Conservation (phyloP, 64 coral and sea anemone species). For the Montipora cactus region DNA sequence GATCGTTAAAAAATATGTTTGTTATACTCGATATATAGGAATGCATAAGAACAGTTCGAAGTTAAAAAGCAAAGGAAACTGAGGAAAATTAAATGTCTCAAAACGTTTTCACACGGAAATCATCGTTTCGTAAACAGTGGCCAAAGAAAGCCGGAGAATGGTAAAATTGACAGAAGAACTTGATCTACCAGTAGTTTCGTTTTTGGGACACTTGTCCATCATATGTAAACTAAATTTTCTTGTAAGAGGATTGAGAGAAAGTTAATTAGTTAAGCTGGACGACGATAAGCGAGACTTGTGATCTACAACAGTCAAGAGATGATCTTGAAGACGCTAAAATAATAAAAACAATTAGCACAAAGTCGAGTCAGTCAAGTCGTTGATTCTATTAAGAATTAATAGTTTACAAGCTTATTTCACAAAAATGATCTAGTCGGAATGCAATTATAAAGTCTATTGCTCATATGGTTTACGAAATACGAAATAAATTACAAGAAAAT, state of each 20-base stretch:
- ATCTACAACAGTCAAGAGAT: constrained; percentile 92
- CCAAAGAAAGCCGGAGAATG: not conserved
- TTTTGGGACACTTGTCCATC: too few species aligned
- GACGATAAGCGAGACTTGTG: constrained; percentile 82
- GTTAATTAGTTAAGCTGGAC: not conserved
- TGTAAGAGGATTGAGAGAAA: not conserved
- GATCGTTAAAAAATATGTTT: not conserved
- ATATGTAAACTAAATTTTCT: not conserved
- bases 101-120: not conserved
- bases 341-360: not conserved
- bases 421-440: not conserved
- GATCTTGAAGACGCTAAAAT: constrained; percentile 92
- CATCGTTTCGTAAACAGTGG: not conserved
- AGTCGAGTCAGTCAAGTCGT: not conserved
- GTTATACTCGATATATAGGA: not conserved
- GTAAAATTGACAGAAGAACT: not conserved
- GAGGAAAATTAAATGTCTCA: not conserved
- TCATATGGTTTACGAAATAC: not conserved
- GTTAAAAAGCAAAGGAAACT: not conserved
- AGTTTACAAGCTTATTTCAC: not conserved
- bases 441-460: not conserved
- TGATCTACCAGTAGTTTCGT: not conserved
- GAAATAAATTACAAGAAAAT: not conserved
- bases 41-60: not conserved
- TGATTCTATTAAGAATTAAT: not conserved